A percentile compares a stretch with the other conserved stretches of the same genome.
These are phyloP conservation scores for Philaenus spumarius DNA, from an alignment of 1,140 invertebrate species.

Conservation along the genomic window DNA sequence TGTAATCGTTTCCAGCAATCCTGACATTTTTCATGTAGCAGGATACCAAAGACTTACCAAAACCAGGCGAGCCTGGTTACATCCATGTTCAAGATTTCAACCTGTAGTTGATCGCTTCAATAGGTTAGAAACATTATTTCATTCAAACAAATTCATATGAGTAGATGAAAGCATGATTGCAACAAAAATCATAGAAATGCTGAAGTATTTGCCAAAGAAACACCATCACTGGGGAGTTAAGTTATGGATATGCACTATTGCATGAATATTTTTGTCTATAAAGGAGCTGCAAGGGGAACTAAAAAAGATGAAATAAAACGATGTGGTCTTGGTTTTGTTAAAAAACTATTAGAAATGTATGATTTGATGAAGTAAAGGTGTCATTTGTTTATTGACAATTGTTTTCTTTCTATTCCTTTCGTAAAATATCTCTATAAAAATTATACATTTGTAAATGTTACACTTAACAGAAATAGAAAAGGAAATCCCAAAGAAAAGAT, in stretches of 20 bases:
- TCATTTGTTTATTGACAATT: too few relatives aligned
- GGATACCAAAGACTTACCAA: not conserved
- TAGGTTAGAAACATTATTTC: slow-evolving; percentile 8
- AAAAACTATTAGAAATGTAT: too few relatives aligned
- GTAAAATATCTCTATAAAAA: not conserved
- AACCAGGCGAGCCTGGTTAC: slow-evolving; percentile 5
- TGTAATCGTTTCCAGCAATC: too few relatives aligned
- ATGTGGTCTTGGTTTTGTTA: too few relatives aligned
- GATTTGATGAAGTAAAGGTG: too few relatives aligned
- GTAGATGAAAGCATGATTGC: too few relatives aligned
- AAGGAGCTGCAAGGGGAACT: too few relatives aligned
- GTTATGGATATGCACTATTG: too few relatives aligned
- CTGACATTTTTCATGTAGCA: slow-evolving; percentile 17
- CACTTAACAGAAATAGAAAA: not conserved
- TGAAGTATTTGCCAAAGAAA: slow-evolving; percentile 22
- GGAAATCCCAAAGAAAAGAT: not conserved
- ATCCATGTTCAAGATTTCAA: too few relatives aligned
- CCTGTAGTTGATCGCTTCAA: slow-evolving; percentile 11
- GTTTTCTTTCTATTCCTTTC: too few relatives aligned
- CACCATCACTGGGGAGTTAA: slow-evolving; percentile 23
- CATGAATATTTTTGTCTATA: slow-evolving; percentile 7
- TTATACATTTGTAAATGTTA: not conserved
- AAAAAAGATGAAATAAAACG: not conserved
- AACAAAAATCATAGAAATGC: slow-evolving; percentile 16
- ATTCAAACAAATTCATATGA: too few relatives aligned